Evolutionary conservation across 2,888 invertebrate genomes (phyloP).

Genomic region (Netelia virgata): DNA sequence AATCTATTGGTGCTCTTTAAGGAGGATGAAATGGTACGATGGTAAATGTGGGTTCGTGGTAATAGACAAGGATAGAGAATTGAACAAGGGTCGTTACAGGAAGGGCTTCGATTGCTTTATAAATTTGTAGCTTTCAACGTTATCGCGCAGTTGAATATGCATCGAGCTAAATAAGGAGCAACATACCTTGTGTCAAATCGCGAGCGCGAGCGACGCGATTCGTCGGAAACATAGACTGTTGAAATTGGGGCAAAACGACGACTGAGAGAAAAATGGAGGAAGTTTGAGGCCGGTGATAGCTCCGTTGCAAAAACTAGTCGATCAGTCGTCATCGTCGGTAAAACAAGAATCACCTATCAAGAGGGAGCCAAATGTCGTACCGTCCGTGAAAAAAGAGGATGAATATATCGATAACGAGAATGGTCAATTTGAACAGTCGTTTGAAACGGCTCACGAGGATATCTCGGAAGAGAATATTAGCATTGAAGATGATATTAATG

Average conservation of each 20-base stretch:
- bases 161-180: slow-evolving; percentile 40
- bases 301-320: slow-evolving; percentile 47
- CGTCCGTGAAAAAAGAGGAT: slow-evolving; percentile 73
- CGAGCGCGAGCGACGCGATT: slow-evolving; percentile 66
- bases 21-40: too few relatives aligned
- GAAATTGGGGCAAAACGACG: slow-evolving; percentile 50
- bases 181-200: slow-evolving; percentile 55
- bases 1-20: too few relatives aligned
- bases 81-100: too few relatives aligned
- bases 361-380: slow-evolving; percentile 60
- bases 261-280: slow-evolving; percentile 38
- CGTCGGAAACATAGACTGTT: slow-evolving; percentile 58
- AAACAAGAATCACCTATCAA: slow-evolving; percentile 40
- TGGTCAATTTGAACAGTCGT: slow-evolving; percentile 69
- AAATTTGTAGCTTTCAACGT: too few relatives aligned
- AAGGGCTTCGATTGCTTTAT: too few relatives aligned
- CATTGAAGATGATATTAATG: slow-evolving; percentile 76
- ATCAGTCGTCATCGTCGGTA: slow-evolving; percentile 53
- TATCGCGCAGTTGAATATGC: not conserved
- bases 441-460: slow-evolving; percentile 76
- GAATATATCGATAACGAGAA: slow-evolving; percentile 68
- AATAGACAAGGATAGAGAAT: too few relatives aligned
- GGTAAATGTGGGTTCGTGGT: too few relatives aligned
- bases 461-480: slow-evolving; percentile 84
- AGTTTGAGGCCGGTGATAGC: slow-evolving; percentile 56